Percentiles rank a stretch among this genome's conserved stretches.
Evolutionary conservation across 1,140 invertebrate genomes (phyloP).

Genomic region (Himalopsyche phryganea): DNA sequence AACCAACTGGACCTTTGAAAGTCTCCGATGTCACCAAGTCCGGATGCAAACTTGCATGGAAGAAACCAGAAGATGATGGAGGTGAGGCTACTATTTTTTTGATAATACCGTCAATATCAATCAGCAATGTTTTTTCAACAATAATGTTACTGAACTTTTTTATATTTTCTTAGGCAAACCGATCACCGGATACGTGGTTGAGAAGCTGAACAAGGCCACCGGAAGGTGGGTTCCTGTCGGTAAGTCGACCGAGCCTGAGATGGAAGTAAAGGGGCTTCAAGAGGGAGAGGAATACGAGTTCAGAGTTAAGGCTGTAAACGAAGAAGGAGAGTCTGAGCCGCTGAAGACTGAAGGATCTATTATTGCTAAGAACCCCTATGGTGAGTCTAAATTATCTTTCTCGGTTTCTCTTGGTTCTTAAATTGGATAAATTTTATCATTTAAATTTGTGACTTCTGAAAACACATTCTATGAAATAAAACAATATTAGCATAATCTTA

Average conservation of each 20-base stretch:
- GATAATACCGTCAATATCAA: too few species aligned
- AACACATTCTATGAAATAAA: too few species aligned
- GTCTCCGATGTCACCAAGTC: conserved; percentile 88
- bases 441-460: too few species aligned
- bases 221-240: conserved; percentile 93
- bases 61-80: conserved; percentile 97
- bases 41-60: conserved; percentile 89
- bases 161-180: conserved; percentile 59
- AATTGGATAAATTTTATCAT: too few species aligned
- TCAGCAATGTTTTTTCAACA: too few species aligned
- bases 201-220: conserved; percentile 91
- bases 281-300: conserved; percentile 96
- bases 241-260: conserved; percentile 78
- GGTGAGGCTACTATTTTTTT: conserved; percentile 56
- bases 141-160: conserved; percentile 3
- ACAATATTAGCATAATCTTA: too few species aligned
- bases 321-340: conserved; percentile 96
- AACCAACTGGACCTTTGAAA: conserved; percentile 87
- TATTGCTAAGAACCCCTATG: conserved; percentile 92
- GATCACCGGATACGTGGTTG: conserved; percentile 92
- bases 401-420: too few species aligned
- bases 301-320: conserved; percentile 95
- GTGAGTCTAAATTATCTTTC: conserved; percentile 51
- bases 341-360: conserved; percentile 82
- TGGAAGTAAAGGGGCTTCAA: conserved; percentile 87